Evolutionary conservation across 2,797 vertebrate species (phyloP).

Genomic region (Myiotriccus ornatus): DNA sequence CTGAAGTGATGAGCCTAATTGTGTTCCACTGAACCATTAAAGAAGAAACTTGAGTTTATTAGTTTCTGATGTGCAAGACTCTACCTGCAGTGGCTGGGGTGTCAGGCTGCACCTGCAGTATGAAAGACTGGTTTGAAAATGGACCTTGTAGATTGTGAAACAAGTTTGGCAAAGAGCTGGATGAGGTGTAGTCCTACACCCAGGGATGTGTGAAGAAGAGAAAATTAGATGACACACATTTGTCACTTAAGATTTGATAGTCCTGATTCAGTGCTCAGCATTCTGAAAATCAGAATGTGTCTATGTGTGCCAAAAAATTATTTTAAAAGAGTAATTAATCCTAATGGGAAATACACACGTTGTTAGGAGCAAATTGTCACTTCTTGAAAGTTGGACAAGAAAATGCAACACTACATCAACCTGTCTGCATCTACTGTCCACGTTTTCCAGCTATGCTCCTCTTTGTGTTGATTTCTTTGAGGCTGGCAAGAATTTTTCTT

Average conservation of each 20-base stretch:
- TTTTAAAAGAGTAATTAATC: neutral
- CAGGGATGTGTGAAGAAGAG: neutral
- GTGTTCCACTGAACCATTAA: neutral
- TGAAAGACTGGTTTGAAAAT: neutral
- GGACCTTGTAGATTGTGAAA: neutral
- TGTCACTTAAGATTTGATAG: fast-evolving
- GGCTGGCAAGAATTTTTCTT: neutral
- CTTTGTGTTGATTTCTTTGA: neutral
- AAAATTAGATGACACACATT: fast-evolving
- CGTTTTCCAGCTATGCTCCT: neutral
- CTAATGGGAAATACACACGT: neutral
- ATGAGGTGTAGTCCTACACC: neutral
- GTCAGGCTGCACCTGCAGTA: neutral
- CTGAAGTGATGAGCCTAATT: neutral
- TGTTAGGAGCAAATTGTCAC: neutral
- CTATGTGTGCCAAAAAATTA: neutral
- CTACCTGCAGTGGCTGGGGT: neutral
- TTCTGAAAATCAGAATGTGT: neutral
- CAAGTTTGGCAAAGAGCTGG: neutral
- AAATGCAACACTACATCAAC: neutral
- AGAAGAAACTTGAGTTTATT: neutral
- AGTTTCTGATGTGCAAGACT: neutral
- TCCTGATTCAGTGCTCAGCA: neutral
- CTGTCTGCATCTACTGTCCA: neutral
- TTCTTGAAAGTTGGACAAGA: neutral